These are phyloP conservation scores for Aphelenchoides avenae DNA, from an alignment of 1,140 invertebrate genomes.

Conservation along the genomic window DNA sequence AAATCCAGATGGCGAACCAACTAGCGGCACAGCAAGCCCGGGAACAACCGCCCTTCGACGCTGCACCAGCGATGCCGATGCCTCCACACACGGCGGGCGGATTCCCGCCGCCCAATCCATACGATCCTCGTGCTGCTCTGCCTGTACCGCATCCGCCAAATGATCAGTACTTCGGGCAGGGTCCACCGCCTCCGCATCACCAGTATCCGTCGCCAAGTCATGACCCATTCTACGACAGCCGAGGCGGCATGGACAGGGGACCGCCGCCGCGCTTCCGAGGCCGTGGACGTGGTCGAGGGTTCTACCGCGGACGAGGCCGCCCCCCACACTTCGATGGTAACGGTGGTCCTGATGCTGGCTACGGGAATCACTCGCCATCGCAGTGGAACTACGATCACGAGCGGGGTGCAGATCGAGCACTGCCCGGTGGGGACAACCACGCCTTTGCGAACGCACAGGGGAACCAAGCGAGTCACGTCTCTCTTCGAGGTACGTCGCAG, in stretches of 20 bases:
- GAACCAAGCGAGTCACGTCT: no score
- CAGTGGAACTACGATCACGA: constrained; percentile 2
- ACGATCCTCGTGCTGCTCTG: constrained; percentile 1
- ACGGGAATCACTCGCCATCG: not conserved
- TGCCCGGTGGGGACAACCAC: no score
- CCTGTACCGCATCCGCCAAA: no score
- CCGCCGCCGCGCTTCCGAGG: not conserved
- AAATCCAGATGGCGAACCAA: constrained; percentile 23
- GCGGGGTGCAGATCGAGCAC: no score
- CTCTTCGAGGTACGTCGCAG: no score
- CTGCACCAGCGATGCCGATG: not conserved
- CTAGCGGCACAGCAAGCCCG: not conserved
- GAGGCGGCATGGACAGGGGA: not conserved
- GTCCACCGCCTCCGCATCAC: no score
- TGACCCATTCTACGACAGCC: not conserved
- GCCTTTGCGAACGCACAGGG: no score
- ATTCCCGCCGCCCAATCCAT: not conserved
- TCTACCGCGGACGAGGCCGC: not conserved
- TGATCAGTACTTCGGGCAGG: no score
- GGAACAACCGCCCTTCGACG: not conserved
- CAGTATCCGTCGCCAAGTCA: not conserved
- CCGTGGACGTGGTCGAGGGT: not conserved
- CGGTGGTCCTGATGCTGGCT: not conserved
- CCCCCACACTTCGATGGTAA: constrained; percentile 1
- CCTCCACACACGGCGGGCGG: not conserved